A percentile compares a stretch with the other conserved stretches of the same genome.
phyloP scores from a whole-genome alignment of 2,113 vertebrate species.

The Machaerirhynchus nigripectus region DNA sequence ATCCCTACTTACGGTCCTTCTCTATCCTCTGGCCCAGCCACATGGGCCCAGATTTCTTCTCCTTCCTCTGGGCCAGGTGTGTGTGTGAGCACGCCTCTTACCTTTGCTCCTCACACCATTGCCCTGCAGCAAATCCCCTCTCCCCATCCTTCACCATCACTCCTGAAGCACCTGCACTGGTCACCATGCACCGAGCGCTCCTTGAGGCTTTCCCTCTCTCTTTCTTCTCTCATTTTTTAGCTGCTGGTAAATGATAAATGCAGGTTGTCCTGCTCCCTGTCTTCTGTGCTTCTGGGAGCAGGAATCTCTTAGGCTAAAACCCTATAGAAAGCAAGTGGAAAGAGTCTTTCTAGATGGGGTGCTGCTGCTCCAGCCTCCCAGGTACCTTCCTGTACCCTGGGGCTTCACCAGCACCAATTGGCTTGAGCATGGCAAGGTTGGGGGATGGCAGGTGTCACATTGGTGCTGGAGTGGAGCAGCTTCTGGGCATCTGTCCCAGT shows the following conservation, averaged over 20 bases:
- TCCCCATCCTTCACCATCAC: background rate
- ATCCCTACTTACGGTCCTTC: rapidly evolving
- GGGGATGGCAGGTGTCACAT: background rate
- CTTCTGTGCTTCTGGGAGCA: background rate
- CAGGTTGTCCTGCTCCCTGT: background rate
- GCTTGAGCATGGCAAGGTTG: background rate
- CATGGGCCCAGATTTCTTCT: background rate
- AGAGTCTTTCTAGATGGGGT: background rate
- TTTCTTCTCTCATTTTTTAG: background rate
- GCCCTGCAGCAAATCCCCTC: background rate
- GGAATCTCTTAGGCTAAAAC: background rate
- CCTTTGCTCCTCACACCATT: background rate
- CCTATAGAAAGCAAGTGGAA: background rate
- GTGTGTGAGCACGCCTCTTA: background rate
- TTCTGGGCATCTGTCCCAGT: background rate
- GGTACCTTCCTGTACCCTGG: background rate
- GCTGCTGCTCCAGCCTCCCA: background rate
- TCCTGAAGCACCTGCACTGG: rapidly evolving
- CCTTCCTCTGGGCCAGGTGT: background rate
- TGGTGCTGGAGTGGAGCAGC: background rate
- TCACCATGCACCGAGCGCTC: rapidly evolving
- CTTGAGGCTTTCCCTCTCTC: background rate
- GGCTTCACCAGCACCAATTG: background rate
- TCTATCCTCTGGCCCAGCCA: background rate
- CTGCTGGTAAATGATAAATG: background rate